Percentiles rank a stretch among this genome's conserved stretches.
These are phyloP conservation scores for Solen grandis DNA, from an alignment of 1,140 invertebrate genomes.

Conservation along the genomic window DNA sequence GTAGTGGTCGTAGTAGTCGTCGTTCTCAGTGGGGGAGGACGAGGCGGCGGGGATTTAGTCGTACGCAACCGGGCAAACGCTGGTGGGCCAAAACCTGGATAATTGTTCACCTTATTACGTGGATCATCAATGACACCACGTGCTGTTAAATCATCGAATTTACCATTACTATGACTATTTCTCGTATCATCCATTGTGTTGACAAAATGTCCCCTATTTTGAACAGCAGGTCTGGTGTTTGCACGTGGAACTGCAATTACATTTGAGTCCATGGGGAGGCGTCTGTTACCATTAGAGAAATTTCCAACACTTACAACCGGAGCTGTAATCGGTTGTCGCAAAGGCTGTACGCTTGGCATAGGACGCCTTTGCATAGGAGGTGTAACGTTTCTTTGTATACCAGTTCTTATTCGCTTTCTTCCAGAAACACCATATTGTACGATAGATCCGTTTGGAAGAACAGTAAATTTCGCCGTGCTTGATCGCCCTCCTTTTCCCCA, in stretches of 20 bases:
- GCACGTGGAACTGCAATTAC: not conserved
- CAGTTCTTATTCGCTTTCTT: not conserved
- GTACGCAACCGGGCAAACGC: not conserved
- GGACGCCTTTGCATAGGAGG: not conserved
- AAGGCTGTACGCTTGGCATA: not conserved
- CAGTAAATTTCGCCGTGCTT: not conserved
- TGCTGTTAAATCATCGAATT: not conserved
- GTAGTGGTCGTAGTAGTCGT: conserved; percentile 27
- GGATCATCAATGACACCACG: not conserved
- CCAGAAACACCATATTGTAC: conserved; percentile 14
- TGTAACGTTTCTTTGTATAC: too few species aligned
- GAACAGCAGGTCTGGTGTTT: too few species aligned
- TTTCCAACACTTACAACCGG: not conserved
- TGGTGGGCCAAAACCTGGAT: not conserved
- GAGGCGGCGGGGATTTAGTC: not conserved
- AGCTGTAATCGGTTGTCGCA: not conserved
- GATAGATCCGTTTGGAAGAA: conserved; percentile 48
- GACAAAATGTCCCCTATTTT: too few species aligned
- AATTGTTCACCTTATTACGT: not conserved
- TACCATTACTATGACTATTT: not conserved
- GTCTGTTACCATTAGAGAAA: not conserved
- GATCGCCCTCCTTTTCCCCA: too few species aligned
- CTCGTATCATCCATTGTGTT: not conserved
- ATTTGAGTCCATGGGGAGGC: not conserved
- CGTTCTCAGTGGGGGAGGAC: not conserved